Evolutionary conservation across 1,140 invertebrate species (phyloP).

Genomic region (Chironomus striatipennis): DNA sequence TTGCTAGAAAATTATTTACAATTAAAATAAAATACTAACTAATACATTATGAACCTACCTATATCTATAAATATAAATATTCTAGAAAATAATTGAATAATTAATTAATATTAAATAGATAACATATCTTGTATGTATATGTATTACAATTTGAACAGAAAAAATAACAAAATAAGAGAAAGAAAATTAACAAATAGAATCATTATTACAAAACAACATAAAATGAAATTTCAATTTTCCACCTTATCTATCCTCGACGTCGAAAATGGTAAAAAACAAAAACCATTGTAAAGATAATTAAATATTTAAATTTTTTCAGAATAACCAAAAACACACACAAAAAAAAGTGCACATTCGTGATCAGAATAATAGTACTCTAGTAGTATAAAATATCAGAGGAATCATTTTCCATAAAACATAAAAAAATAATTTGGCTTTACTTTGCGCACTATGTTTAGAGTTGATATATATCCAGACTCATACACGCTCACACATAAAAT

Average conservation of each 20-base stretch:
- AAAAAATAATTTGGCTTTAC: no score
- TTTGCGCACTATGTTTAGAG: no score
- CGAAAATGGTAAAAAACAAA: no score
- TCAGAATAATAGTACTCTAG: neutral
- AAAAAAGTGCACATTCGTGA: neutral
- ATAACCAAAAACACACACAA: no score
- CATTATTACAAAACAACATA: conserved; percentile 15
- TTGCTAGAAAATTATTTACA: neutral
- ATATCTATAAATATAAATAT: neutral
- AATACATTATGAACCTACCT: neutral
- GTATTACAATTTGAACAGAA: conserved; percentile 3
- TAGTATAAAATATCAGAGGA: neutral
- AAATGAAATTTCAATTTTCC: neutral
- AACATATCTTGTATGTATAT: conserved; percentile 4
- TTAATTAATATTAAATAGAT: neutral
- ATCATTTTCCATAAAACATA: neutral
- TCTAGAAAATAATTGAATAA: neutral
- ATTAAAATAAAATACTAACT: neutral
- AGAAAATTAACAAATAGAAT: neutral
- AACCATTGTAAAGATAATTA: no score
- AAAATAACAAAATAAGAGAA: neutral
- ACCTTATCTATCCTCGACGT: neutral
- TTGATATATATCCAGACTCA: no score
- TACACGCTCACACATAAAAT: neutral
- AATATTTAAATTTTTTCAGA: no score